phyloP scores from a whole-genome alignment of 2,797 vertebrate species.

The Babyrousa celebensis region DNA sequence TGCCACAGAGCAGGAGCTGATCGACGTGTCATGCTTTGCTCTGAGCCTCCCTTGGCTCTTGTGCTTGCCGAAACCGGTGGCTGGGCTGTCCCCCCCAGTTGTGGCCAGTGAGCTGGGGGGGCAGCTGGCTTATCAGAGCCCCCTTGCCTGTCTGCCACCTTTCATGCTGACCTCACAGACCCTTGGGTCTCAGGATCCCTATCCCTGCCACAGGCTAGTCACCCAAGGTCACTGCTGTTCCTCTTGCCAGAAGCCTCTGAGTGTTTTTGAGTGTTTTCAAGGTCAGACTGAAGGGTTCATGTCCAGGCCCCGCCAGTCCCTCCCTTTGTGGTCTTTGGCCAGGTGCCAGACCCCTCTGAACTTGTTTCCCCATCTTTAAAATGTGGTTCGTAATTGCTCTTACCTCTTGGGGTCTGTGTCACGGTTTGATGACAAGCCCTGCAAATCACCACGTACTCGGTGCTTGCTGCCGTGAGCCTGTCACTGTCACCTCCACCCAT shows the following conservation, averaged over 20 bases:
- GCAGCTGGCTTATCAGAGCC: background rate
- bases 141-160: background rate
- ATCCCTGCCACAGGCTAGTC: background rate
- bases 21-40: slow-evolving; percentile 3
- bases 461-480: background rate
- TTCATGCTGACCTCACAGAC: background rate
- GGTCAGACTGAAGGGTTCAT: background rate
- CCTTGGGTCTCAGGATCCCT: background rate
- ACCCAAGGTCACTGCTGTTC: background rate
- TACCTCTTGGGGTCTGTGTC: background rate
- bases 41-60: background rate
- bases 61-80: background rate
- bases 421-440: background rate
- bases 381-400: background rate
- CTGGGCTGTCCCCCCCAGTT: background rate
- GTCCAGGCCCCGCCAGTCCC: background rate
- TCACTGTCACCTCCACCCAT: rapidly evolving
- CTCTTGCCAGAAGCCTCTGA: background rate
- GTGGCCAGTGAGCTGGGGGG: background rate
- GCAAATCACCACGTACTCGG: rapidly evolving
- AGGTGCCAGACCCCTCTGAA: background rate
- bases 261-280: background rate
- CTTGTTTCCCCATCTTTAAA: background rate
- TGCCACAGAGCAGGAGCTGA: background rate
- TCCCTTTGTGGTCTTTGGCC: background rate